Evolutionary conservation across 2,888 invertebrate species (phyloP).

Genomic region (Lasioglossum marginatum): DNA sequence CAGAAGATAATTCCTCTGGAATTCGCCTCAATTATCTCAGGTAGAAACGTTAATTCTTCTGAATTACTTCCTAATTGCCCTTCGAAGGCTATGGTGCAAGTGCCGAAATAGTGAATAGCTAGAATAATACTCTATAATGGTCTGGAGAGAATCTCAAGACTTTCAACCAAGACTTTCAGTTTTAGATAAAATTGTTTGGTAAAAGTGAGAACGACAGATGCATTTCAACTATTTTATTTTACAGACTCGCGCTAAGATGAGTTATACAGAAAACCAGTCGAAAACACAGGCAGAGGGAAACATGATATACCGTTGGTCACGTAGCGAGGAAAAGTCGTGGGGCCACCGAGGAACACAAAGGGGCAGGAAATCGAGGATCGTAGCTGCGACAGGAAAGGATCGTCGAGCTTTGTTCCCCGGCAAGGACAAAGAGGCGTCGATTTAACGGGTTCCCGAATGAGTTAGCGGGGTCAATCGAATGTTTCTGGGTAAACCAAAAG

Average conservation of each 20-base stretch:
- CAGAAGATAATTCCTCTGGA: neutral
- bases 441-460: slow-evolving; percentile 65
- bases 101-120: neutral
- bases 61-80: slow-evolving; percentile 38
- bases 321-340: slow-evolving; percentile 37
- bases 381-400: slow-evolving; percentile 43
- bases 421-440: slow-evolving; percentile 66
- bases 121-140: neutral
- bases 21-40: slow-evolving; percentile 8
- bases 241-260: neutral
- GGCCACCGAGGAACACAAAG: slow-evolving; percentile 36
- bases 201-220: neutral
- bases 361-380: slow-evolving; percentile 47
- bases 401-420: slow-evolving; percentile 63
- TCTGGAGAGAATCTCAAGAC: too few relatives aligned
- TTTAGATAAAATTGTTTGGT: neutral
- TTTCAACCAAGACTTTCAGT: neutral
- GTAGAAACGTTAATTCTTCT: neutral
- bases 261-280: neutral
- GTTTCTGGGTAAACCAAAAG: slow-evolving; percentile 67
- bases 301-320: slow-evolving; percentile 31
- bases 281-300: neutral
- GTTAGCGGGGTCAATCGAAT: slow-evolving; percentile 71
- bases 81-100: neutral
- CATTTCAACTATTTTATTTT: neutral